phyloP scores from a whole-genome alignment of 2,888 invertebrate genomes.

The Cheiracanthium punctorium region DNA sequence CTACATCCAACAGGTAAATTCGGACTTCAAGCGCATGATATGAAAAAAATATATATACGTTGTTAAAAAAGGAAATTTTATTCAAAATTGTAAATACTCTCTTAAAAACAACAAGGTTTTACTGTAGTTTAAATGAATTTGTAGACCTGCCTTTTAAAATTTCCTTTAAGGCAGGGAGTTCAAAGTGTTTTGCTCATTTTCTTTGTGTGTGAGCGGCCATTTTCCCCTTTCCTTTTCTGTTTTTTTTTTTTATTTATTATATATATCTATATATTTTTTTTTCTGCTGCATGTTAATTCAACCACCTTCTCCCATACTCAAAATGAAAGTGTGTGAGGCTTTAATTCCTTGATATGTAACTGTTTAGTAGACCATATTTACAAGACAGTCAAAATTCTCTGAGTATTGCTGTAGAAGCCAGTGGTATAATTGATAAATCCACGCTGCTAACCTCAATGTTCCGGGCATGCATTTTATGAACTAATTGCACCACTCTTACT shows the following conservation, averaged over 20 bases:
- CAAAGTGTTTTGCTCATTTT: neutral
- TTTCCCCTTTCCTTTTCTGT: neutral
- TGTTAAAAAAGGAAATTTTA: conserved; percentile 9
- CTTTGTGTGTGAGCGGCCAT: conserved; percentile 20
- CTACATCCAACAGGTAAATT: conserved; percentile 57
- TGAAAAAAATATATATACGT: too few relatives aligned
- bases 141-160: conserved; percentile 5
- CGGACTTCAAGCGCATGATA: conserved; percentile 68
- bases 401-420: too few relatives aligned
- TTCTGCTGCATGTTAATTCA: neutral
- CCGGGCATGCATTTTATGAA: too few relatives aligned
- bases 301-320: neutral
- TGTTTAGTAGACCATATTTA: too few relatives aligned
- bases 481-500: too few relatives aligned
- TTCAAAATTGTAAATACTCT: conserved; percentile 4
- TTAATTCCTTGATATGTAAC: too few relatives aligned
- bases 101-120: conserved; percentile 57
- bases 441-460: too few relatives aligned
- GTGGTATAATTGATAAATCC: too few relatives aligned
- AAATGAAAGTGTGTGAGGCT: too few relatives aligned
- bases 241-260: conserved; percentile 1
- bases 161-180: conserved; percentile 28
- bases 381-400: too few relatives aligned
- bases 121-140: conserved; percentile 58
- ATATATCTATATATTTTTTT: neutral